phyloP scores from a whole-genome alignment of 2,113 vertebrate species.

The Candoia aspera region DNA sequence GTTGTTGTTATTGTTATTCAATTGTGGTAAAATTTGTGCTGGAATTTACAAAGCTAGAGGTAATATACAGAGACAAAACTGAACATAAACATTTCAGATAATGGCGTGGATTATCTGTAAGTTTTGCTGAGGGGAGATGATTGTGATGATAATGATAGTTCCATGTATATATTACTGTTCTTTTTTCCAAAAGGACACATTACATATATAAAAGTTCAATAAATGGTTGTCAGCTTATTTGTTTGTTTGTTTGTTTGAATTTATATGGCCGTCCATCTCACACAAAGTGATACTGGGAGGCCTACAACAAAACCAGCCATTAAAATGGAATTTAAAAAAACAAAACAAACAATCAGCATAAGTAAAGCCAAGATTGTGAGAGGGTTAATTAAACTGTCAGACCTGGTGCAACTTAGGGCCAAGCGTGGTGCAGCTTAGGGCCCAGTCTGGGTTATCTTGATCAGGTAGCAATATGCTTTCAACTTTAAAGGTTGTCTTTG shows the following conservation, averaged over 20 bases:
- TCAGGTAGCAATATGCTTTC: not conserved
- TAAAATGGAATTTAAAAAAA: not conserved
- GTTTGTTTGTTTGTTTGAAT: no score
- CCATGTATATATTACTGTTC: not conserved
- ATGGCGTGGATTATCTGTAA: not conserved
- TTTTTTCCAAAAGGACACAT: not conserved
- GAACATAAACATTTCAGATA: not conserved
- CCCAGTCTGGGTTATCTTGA: not conserved
- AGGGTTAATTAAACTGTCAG: not conserved
- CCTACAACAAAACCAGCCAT: not conserved
- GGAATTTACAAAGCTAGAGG: not conserved
- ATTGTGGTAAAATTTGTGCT: not conserved
- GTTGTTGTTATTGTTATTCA: not conserved
- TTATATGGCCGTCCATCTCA: not conserved
- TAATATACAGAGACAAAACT: not conserved
- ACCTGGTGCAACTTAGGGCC: not conserved
- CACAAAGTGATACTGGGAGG: not conserved
- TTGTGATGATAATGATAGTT: not conserved
- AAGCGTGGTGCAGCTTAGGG: not conserved
- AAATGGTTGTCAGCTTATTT: not conserved
- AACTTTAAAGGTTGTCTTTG: not conserved
- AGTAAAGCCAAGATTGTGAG: not conserved
- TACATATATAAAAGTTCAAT: not conserved
- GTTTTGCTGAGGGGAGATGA: not conserved
- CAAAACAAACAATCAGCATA: not conserved